These are phyloP conservation scores for Eupithecia subumbrata DNA, from an alignment of 2,888 invertebrate species.

Conservation along the genomic window DNA sequence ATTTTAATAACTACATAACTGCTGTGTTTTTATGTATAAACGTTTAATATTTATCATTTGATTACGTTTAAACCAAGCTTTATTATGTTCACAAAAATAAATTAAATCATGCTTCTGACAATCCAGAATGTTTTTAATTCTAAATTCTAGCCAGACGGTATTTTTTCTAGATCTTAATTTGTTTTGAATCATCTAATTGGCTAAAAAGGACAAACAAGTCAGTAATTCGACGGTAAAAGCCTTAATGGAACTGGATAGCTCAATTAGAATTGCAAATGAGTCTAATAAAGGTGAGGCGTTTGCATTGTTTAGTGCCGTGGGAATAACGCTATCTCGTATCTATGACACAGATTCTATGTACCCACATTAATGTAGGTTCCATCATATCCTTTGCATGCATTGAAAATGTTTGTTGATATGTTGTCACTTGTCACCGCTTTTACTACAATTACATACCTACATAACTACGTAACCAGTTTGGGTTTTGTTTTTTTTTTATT, in stretches of 20 bases:
- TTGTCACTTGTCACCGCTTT: background rate
- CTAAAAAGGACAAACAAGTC: constrained; percentile 8
- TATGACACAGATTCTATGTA: constrained; percentile 1
- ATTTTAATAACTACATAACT: too few species aligned
- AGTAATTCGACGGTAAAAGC: constrained; percentile 11
- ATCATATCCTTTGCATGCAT: background rate
- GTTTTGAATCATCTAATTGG: constrained; percentile 8
- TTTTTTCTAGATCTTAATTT: background rate
- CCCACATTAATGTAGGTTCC: background rate
- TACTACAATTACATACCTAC: too few species aligned
- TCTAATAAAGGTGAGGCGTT: constrained; percentile 6
- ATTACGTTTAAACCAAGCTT: too few species aligned
- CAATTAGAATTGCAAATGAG: constrained; percentile 14
- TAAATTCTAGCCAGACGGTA: background rate
- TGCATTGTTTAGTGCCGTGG: background rate
- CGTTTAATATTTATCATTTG: too few species aligned
- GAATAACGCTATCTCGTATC: background rate
- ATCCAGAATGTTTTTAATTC: background rate
- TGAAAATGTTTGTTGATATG: background rate
- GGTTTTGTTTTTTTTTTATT: too few species aligned
- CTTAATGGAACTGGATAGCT: constrained; percentile 7
- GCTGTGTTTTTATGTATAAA: too few species aligned
- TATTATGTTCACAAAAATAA: too few species aligned
- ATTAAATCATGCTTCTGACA: too few species aligned
- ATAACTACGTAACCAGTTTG: too few species aligned